Percentiles rank a stretch among this genome's conserved stretches.
phyloP scores from a whole-genome alignment of 2,797 vertebrate genomes.

The Gadopsis marmoratus region DNA sequence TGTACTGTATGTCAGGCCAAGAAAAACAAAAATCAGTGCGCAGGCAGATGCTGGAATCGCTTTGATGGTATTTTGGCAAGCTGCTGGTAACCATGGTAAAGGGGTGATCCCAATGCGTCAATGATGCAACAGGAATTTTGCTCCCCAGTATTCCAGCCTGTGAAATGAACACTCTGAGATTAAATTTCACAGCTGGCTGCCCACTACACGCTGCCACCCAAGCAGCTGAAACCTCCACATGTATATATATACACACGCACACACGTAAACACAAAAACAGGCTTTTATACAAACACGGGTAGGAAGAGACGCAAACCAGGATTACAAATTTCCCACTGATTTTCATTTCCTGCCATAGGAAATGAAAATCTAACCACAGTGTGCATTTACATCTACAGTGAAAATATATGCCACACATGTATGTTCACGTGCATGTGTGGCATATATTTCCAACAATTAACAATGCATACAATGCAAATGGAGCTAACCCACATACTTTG shows the following conservation, averaged over 20 bases:
- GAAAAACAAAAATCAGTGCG: constrained; percentile 34
- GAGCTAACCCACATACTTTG: constrained; percentile 25
- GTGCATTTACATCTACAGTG: constrained; percentile 10
- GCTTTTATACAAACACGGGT: constrained; percentile 15
- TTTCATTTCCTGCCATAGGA: constrained; percentile 31
- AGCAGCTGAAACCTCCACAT: constrained; percentile 42
- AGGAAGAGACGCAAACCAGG: constrained; percentile 58
- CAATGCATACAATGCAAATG: constrained; percentile 31
- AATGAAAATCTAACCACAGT: constrained; percentile 17
- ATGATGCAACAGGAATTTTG: constrained; percentile 63
- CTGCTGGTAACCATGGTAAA: constrained; percentile 65
- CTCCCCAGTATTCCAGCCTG: constrained; percentile 58
- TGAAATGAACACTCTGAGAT: constrained; percentile 74
- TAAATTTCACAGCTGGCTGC: constrained; percentile 73
- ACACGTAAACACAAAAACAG: constrained; percentile 20
- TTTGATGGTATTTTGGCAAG: constrained; percentile 68
- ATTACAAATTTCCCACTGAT: constrained; percentile 48
- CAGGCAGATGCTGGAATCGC: constrained; percentile 53
- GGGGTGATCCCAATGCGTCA: constrained; percentile 38
- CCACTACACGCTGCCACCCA: constrained; percentile 37
- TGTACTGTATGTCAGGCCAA: constrained; percentile 1
- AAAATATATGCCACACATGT: constrained; percentile 11
- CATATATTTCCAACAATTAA: no score
- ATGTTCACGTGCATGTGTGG: constrained; percentile 5
- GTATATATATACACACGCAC: constrained; percentile 8